Base-by-base conservation (phyloP, 2,797 vertebrate species). In the Vipera ursinii region DNA sequence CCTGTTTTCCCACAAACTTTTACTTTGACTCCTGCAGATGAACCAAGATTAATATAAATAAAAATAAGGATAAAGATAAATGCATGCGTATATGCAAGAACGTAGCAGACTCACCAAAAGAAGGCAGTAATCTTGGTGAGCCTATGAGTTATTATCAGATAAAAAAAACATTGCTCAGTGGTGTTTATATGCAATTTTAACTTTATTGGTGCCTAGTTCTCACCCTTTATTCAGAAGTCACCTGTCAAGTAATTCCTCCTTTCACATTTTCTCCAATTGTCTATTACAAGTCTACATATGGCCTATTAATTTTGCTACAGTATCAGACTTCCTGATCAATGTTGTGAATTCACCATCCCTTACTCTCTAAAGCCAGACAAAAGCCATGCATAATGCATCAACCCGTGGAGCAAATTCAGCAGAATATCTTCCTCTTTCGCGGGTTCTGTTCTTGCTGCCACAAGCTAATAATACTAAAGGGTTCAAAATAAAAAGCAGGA, bases 401-500 rank as follows among this genome's bases (percentile, higher is more conserved):
- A 24, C 6, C 51, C 15, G 7, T 26, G 61, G 48, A 65, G 92
- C 88, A 86, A 94, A 93, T 95, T 94, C 93, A 94, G 95, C 86
- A 65, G 60, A 51, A 93, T 38, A 88, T 94, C 87, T 87, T 86
- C 92, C 91, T 93, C 4, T 94, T 96, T 95, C 94, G 91, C 59
- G 91, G 91, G 73, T 92, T 53, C 95, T 95, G 90, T 91, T 91
- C 57, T 89, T 95, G 93, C 92, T 94, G 93, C 94, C 95, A 86
- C 94, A 94, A 96, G 92, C 90, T 96, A 95, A 95, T 95, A 95
- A 95, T 73, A 93, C 90, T 91, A 86, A 95, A 93, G 65, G 59
- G n/a, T 88, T 91, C 69, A 48, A 88, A 93, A 85, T 38, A 93
- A 61, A 78, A 94, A 96, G 92, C 2, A 61, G 93, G 86, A 86